Evolutionary conservation across 2,113 vertebrate species (phyloP).

Genomic region (Reinhardtius hippoglossoides): DNA sequence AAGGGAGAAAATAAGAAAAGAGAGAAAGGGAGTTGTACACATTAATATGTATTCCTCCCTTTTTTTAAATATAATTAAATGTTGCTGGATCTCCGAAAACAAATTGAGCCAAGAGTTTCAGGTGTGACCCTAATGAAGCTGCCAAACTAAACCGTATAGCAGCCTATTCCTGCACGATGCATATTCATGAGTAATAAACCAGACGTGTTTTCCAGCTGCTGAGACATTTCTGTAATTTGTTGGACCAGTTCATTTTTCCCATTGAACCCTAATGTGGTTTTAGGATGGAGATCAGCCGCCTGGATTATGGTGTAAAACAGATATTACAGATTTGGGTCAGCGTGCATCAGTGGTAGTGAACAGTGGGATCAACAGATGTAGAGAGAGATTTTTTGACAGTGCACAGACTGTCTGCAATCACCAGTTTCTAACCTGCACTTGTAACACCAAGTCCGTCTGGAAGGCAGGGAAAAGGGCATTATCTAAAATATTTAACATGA

Average conservation of each 20-base stretch:
- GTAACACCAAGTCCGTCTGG: background rate
- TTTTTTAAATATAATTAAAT: too few species aligned
- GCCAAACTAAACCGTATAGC: background rate
- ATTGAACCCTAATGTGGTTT: background rate
- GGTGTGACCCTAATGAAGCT: background rate
- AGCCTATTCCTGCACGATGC: background rate
- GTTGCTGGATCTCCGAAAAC: background rate
- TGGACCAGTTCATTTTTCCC: background rate
- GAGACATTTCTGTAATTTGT: background rate
- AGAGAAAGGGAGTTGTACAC: too few species aligned
- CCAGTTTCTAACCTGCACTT: background rate
- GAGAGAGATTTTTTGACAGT: background rate
- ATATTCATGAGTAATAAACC: background rate
- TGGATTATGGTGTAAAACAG: background rate
- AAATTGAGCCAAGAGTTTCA: background rate
- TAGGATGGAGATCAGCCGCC: background rate
- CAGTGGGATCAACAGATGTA: background rate
- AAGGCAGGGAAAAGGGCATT: background rate
- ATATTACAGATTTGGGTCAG: background rate
- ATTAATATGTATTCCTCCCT: too few species aligned
- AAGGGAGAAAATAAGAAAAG: background rate
- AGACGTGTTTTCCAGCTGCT: background rate
- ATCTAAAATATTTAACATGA: too few species aligned
- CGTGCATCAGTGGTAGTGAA: background rate
- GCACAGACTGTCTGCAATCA: background rate